These are phyloP conservation scores for Drosophila robusta DNA, from an alignment of 2,888 invertebrate species.

Conservation along the genomic window DNA sequence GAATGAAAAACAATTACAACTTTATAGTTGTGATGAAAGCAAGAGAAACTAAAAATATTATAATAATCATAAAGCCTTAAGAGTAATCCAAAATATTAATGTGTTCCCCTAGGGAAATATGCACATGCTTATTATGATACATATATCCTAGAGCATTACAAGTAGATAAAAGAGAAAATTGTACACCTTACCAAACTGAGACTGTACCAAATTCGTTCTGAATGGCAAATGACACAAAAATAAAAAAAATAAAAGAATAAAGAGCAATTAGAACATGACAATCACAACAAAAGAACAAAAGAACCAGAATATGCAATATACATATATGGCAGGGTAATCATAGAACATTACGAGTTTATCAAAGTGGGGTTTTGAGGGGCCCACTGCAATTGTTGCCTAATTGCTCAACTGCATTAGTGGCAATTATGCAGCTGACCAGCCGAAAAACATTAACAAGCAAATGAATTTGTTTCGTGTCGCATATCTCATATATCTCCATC, in stretches of 20 bases:
- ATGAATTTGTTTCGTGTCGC: constrained; percentile 50
- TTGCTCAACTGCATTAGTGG: constrained; percentile 71
- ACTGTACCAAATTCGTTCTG: neutral
- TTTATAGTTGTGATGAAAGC: constrained; percentile 7
- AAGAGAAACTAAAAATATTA: neutral
- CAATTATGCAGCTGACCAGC: constrained; percentile 66
- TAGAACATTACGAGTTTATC: neutral
- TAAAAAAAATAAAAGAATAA: constrained; percentile 10
- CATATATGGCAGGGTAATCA: constrained; percentile 18
- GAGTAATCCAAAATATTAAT: too few species aligned
- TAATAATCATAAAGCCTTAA: too few species aligned
- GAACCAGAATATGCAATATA: neutral
- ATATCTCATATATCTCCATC: constrained; percentile 36
- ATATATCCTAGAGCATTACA: too few species aligned
- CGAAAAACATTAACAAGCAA: constrained; percentile 28
- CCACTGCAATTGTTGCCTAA: constrained; percentile 60
- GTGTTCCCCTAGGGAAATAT: too few species aligned
- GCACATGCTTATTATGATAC: too few species aligned
- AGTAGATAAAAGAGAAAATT: too few species aligned
- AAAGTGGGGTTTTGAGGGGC: neutral
- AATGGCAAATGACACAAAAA: constrained; percentile 10
- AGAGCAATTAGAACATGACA: constrained; percentile 4
- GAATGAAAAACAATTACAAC: neutral
- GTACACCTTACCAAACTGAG: too few species aligned
- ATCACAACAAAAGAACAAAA: constrained; percentile 6